A percentile compares a stretch with the other conserved stretches of the same genome.
These are phyloP conservation scores for Chaenocephalus aceratus DNA, from an alignment of 2,113 vertebrate species.

Conservation along the genomic window DNA sequence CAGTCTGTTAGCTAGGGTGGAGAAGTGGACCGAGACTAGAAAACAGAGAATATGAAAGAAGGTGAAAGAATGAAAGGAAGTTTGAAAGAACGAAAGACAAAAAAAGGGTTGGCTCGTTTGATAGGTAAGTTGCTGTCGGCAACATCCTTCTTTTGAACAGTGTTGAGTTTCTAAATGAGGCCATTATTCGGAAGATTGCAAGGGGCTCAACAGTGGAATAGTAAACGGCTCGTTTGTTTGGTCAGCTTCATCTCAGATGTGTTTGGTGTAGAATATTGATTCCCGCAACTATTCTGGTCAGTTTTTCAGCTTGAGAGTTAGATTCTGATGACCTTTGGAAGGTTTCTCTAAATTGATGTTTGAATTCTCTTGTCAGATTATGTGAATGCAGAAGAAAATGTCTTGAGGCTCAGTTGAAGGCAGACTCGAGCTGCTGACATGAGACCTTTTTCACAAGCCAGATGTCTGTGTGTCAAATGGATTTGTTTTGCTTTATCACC, in stretches of 20 bases:
- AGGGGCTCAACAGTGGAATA: slow-evolving; percentile 38
- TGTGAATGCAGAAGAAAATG: slow-evolving; percentile 25
- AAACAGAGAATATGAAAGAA: slow-evolving; percentile 54
- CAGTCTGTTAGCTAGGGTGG: slow-evolving; percentile 60
- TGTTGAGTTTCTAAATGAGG: slow-evolving; percentile 25
- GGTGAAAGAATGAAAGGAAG: slow-evolving; percentile 62
- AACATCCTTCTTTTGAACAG: slow-evolving; percentile 29
- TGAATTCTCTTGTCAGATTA: slow-evolving; percentile 1
- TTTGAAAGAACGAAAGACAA: slow-evolving; percentile 63
- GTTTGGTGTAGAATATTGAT: slow-evolving; percentile 33
- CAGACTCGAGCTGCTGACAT: slow-evolving; percentile 32
- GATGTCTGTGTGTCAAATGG: slow-evolving; percentile 13
- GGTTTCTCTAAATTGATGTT: slow-evolving; percentile 35
- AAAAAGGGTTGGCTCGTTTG: slow-evolving; percentile 51
- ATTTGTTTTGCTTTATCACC: slow-evolving; percentile 40
- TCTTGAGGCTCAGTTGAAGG: slow-evolving; percentile 36
- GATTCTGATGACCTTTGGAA: slow-evolving; percentile 43
- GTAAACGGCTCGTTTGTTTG: slow-evolving; percentile 45
- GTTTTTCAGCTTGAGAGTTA: slow-evolving; percentile 12
- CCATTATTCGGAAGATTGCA: slow-evolving; percentile 35
- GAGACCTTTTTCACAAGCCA: slow-evolving; percentile 34
- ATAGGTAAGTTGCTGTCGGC: slow-evolving; percentile 57
- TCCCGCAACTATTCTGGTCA: slow-evolving; percentile 16
- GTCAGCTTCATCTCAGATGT: slow-evolving; percentile 15
- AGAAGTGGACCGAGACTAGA: slow-evolving; percentile 30